Percentiles rank a stretch among this genome's conserved stretches.
Evolutionary conservation across 1,140 invertebrate genomes (phyloP).

Genomic region (Bombus haemorrhoidalis): DNA sequence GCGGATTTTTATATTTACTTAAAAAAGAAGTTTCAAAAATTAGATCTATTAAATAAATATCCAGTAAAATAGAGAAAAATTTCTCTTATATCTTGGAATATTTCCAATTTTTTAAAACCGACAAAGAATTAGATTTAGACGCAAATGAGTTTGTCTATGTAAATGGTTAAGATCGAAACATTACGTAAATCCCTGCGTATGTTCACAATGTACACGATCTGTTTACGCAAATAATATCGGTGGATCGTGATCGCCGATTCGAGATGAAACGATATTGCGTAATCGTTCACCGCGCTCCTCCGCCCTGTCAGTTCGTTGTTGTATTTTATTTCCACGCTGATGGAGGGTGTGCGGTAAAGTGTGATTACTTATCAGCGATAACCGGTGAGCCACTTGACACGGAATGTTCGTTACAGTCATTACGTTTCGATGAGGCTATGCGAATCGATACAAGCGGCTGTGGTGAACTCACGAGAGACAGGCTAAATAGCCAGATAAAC

Average conservation of each 20-base stretch:
- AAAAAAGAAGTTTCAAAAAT: too few species aligned
- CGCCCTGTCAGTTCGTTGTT: not conserved
- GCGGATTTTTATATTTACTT: too few species aligned
- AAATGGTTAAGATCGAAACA: not conserved
- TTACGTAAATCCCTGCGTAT: not conserved
- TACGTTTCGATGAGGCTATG: conserved; percentile 48
- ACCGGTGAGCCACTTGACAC: conserved; percentile 42
- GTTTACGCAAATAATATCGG: not conserved
- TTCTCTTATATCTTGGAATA: too few species aligned
- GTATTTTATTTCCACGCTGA: conserved; percentile 19
- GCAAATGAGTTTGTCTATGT: not conserved
- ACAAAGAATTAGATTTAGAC: not conserved
- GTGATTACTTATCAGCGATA: conserved; percentile 40
- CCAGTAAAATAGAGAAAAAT: too few species aligned
- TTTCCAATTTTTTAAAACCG: not conserved
- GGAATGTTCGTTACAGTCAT: conserved; percentile 60
- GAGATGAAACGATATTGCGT: not conserved
- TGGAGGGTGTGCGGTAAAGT: conserved; percentile 1
- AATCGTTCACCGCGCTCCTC: conserved; percentile 1
- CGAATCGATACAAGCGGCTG: conserved; percentile 43
- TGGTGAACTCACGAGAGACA: conserved; percentile 17
- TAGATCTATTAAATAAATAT: too few species aligned
- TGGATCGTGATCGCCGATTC: not conserved
- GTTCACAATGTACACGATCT: not conserved
- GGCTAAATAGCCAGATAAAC: conserved; percentile 57